Base-by-base conservation (phyloP, 2,797 vertebrate genomes). In the Spinus olivaceus region DNA sequence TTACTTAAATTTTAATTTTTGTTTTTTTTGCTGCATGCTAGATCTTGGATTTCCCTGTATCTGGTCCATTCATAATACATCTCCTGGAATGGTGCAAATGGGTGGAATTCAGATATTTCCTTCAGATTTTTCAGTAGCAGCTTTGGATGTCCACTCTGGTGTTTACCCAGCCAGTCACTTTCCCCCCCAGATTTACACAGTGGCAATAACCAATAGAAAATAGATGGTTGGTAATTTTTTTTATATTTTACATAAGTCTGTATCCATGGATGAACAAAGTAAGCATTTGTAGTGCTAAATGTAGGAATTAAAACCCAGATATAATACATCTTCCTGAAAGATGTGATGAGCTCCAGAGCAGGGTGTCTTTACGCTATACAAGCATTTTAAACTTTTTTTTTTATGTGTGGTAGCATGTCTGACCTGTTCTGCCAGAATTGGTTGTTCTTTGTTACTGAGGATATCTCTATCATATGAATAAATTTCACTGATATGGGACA, bases 401-500 rank as follows among this genome's bases (percentile, higher is more conserved):
- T 57, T 64, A 23, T 49, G 3, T 72, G 14, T 59, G 9, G 10
- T 83, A 23, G n/a, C 12, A 35, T 73, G 16, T 57, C 37, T 82
- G 53, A 21, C 46, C 15, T 72, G 21, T 42, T 12, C 8, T 69
- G 18, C 21, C 22, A 24, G 9, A 84, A 49, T 15, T 76, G 57
- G 32, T 83, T 74, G 9, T 35, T 71, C 46, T 59, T 86, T 35
- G 24, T 92, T 84, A 47, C 12, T 35, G 39, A 50, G 30, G 39
- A 47, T 86, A 49, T 81, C 14, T 86, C 83, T 83, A 79, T 90
- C 35, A 15, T 51, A 7, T 42, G n/a, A 79, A 76, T 61, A 69
- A 92, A 78, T 81, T 78, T 39, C 35, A 20, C 30, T 76, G 54
- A 23, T 46, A 47, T 2, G 16, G 37, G n/a, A n/a, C 61, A 83